These are phyloP conservation scores for Drosophila parthenogenetica DNA, from an alignment of 2,888 invertebrate genomes.

Conservation along the genomic window DNA sequence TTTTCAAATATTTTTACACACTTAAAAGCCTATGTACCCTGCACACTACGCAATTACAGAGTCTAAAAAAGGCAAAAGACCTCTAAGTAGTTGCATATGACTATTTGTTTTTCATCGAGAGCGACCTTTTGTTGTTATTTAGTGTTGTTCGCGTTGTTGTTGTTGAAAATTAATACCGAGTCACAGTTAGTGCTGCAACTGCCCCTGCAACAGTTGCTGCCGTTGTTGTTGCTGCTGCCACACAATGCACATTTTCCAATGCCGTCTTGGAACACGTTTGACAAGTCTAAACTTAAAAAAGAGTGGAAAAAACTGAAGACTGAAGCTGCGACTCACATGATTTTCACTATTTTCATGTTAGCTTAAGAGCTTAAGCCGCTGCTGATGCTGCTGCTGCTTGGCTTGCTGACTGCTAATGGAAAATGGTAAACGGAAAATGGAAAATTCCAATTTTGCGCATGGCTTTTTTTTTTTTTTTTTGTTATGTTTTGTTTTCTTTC, in stretches of 20 bases:
- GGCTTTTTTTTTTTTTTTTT: conserved; percentile 14
- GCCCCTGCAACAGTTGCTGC: conserved; percentile 25
- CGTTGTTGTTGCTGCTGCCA: conserved; percentile 35
- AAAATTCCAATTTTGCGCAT: conserved; percentile 63
- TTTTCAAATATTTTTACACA: too few species aligned
- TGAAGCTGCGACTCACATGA: conserved; percentile 68
- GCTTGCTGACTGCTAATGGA: conserved; percentile 47
- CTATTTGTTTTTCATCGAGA: conserved; percentile 52
- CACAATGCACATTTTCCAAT: conserved; percentile 65
- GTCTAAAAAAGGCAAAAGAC: conserved; percentile 25
- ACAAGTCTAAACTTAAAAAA: conserved; percentile 62
- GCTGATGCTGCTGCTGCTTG: conserved; percentile 6
- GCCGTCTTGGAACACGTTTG: conserved; percentile 77
- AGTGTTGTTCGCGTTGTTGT: conserved; percentile 5
- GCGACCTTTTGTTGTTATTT: conserved; percentile 29
- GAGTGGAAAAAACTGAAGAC: conserved; percentile 37
- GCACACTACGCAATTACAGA: background rate
- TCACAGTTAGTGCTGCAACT: conserved; percentile 54
- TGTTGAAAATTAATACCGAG: conserved; percentile 59
- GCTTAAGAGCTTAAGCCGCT: conserved; percentile 49
- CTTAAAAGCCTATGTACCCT: background rate
- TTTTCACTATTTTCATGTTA: conserved; percentile 80
- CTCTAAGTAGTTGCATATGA: conserved; percentile 20
- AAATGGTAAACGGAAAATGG: conserved; percentile 60
- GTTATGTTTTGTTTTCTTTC: conserved; percentile 13